These are phyloP conservation scores for Trichonephila clavata DNA, from an alignment of 1,140 invertebrate genomes.

Conservation along the genomic window DNA sequence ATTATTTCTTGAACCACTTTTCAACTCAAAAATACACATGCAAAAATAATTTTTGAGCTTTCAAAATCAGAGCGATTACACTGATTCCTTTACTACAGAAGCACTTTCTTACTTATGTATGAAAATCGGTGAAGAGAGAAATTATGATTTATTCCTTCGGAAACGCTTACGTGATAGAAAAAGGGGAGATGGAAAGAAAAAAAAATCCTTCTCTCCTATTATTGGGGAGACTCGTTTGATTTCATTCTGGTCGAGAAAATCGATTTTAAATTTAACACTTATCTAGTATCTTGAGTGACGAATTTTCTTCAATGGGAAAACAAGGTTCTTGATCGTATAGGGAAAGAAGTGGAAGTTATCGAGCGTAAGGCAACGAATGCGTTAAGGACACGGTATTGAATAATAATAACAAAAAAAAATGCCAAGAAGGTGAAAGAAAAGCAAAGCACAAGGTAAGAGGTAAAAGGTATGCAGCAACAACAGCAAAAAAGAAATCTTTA, in stretches of 20 bases:
- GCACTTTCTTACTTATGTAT: slow-evolving; percentile 26
- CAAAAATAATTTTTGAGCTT: slow-evolving; percentile 27
- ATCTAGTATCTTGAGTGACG: slow-evolving; percentile 51
- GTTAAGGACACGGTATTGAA: slow-evolving; percentile 60
- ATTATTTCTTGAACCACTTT: neutral
- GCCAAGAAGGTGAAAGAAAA: neutral
- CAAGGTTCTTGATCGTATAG: neutral
- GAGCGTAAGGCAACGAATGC: slow-evolving; percentile 50
- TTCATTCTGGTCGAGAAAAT: slow-evolving; percentile 32
- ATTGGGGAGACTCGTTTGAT: slow-evolving; percentile 54
- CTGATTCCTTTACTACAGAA: slow-evolving; percentile 3
- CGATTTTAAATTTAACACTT: slow-evolving; percentile 63
- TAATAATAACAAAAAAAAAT: slow-evolving; percentile 37
- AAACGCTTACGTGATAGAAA: slow-evolving; percentile 36
- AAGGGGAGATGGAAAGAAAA: neutral
- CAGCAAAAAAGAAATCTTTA: neutral
- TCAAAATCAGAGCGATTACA: slow-evolving; percentile 30
- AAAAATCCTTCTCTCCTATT: slow-evolving; percentile 27
- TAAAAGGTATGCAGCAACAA: slow-evolving; percentile 20
- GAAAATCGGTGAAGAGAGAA: slow-evolving; percentile 1
- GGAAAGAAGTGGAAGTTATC: slow-evolving; percentile 49
- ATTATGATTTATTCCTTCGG: slow-evolving; percentile 48
- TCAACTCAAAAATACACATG: neutral
- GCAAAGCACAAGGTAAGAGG: neutral
- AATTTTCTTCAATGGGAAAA: slow-evolving; percentile 55